phyloP scores from a whole-genome alignment of 2,113 vertebrate genomes.

The Piaya cayana region DNA sequence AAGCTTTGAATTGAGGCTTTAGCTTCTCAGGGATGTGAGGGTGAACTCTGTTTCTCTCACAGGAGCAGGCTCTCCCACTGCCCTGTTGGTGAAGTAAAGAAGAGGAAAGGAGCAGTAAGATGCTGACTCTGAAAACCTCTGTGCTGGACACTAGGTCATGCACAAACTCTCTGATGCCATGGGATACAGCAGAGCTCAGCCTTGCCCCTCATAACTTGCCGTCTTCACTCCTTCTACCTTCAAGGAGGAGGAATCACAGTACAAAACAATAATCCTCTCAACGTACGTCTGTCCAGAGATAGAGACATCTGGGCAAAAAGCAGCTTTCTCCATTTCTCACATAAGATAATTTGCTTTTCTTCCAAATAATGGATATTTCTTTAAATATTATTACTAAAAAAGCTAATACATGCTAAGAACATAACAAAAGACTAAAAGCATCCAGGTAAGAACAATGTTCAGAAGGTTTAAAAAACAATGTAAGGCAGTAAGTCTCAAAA shows the following conservation, averaged over 20 bases:
- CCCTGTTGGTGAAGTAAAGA: neutral
- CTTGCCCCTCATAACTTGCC: accelerated
- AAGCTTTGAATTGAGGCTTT: neutral
- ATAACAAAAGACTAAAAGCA: neutral
- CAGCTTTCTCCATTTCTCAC: neutral
- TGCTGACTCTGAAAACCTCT: neutral
- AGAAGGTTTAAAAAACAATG: neutral
- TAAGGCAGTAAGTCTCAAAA: neutral
- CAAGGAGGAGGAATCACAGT: neutral
- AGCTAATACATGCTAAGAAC: neutral
- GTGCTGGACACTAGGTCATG: accelerated
- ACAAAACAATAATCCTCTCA: accelerated
- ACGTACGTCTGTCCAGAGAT: accelerated
- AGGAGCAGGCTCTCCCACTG: neutral
- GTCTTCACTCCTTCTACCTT: neutral
- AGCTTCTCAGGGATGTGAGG: accelerated
- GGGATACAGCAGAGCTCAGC: neutral
- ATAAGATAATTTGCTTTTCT: neutral
- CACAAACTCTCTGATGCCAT: neutral
- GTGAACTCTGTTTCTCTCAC: neutral
- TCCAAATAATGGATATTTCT: neutral
- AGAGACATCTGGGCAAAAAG: neutral
- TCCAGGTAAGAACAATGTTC: neutral
- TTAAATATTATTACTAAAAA: neutral
- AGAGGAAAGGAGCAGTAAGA: neutral